These are phyloP conservation scores for Archips crataeganus DNA, from an alignment of 2,888 invertebrate species.

Conservation along the genomic window DNA sequence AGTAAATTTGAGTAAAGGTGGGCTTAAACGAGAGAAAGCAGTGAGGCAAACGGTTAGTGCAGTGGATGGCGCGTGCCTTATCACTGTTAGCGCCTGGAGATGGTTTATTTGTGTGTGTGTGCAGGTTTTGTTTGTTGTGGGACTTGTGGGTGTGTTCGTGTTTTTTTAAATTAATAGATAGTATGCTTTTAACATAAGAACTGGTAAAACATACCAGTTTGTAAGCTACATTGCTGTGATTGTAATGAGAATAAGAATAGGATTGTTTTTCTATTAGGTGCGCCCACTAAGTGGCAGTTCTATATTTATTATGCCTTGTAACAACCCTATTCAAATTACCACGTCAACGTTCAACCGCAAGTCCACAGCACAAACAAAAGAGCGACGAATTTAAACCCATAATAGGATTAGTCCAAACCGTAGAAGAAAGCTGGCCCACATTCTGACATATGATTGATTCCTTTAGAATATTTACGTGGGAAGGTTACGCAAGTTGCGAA, in stretches of 20 bases:
- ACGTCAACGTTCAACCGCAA: not conserved
- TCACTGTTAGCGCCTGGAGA: constrained; percentile 12
- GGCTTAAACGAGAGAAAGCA: constrained; percentile 32
- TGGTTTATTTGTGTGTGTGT: constrained; percentile 9
- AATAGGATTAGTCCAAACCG: constrained; percentile 7
- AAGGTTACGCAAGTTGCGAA: constrained; percentile 24
- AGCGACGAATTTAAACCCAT: not conserved
- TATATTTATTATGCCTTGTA: not conserved
- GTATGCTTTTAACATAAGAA: too few relatives aligned
- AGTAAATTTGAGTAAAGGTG: constrained; percentile 28
- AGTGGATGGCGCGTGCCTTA: constrained; percentile 36
- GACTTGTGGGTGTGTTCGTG: constrained; percentile 1
- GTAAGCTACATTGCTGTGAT: too few relatives aligned
- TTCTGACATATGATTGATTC: constrained; percentile 34
- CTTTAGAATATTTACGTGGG: constrained; percentile 29
- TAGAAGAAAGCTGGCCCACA: constrained; percentile 28
- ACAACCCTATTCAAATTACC: not conserved
- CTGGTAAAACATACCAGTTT: too few relatives aligned
- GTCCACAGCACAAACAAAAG: constrained; percentile 8
- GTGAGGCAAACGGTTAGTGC: constrained; percentile 10
- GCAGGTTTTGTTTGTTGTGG: constrained; percentile 3
- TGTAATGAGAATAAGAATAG: too few relatives aligned
- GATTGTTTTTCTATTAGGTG: too few relatives aligned
- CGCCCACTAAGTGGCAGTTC: not conserved
- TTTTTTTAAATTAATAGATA: too few relatives aligned